Percentiles rank a stretch among this genome's conserved stretches.
These are phyloP conservation scores for Urocitellus parryii DNA, from an alignment of 2,113 vertebrate species.

Conservation along the genomic window DNA sequence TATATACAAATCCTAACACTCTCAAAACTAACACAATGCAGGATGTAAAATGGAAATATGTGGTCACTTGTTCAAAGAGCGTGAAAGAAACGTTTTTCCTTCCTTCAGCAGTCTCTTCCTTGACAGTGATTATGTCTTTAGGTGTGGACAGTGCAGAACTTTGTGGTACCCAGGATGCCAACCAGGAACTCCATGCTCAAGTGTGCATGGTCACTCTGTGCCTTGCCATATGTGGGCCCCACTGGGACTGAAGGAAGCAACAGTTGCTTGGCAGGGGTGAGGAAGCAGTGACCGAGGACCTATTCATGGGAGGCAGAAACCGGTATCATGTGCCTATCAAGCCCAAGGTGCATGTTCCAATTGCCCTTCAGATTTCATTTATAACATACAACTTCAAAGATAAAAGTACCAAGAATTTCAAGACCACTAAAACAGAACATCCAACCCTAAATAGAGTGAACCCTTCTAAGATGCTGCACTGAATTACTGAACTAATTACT, in stretches of 20 bases:
- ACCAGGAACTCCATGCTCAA: neutral
- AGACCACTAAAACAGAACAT: neutral
- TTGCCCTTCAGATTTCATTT: neutral
- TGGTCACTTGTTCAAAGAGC: neutral
- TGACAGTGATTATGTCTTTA: neutral
- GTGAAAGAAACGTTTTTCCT: neutral
- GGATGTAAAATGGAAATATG: neutral
- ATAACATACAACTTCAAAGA: neutral
- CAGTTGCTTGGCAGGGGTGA: neutral
- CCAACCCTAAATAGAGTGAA: neutral
- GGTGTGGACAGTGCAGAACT: neutral
- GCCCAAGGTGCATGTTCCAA: neutral
- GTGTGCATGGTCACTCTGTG: too few species aligned
- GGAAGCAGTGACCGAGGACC: neutral
- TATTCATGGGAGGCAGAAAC: neutral
- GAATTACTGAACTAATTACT: neutral
- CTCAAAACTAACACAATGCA: neutral
- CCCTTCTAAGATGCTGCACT: neutral
- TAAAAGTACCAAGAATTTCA: neutral
- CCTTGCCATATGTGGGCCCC: neutral
- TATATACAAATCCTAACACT: neutral
- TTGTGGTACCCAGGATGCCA: neutral
- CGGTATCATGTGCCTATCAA: rapidly evolving
- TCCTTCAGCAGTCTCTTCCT: neutral
- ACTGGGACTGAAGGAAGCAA: neutral